Conservation (phyloP, 2,113 vertebrate genomes). For the Ptychochromis oligacanthus region DNA sequence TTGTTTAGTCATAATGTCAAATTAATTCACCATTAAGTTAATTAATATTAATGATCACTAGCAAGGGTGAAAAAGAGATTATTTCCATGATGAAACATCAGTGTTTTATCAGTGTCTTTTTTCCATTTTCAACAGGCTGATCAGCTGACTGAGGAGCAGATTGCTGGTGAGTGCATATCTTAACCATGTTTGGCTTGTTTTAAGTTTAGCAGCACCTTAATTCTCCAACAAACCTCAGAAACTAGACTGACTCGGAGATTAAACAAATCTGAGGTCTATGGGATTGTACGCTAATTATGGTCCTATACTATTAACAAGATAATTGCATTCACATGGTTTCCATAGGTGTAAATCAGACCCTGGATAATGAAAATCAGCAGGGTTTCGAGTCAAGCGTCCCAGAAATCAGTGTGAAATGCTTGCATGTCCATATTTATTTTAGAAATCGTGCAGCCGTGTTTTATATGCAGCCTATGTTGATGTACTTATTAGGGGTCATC, state of each 20-base stretch:
- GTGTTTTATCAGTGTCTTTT: conserved; percentile 9
- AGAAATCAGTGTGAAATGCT: neutral
- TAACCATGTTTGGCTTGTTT: conserved; percentile 22
- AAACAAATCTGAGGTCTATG: neutral
- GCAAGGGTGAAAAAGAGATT: neutral
- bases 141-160: conserved; percentile 92
- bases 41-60: neutral
- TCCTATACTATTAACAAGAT: neutral
- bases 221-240: conserved; percentile 7
- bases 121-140: conserved; percentile 82
- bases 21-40: neutral
- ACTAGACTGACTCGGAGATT: neutral
- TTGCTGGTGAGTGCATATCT: conserved; percentile 84
- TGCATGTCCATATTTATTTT: neutral
- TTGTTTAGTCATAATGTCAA: neutral
- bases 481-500: neutral
- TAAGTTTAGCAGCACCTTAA: neutral
- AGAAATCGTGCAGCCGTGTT: neutral
- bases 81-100: neutral
- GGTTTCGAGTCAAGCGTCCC: neutral
- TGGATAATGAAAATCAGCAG: neutral
- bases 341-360: conserved; percentile 1
- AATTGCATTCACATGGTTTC: conserved; percentile 7
- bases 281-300: neutral
- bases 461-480: neutral